Percentiles rank a stretch among this genome's conserved stretches.
These are phyloP conservation scores for Lobophora halterata DNA, from an alignment of 2,888 invertebrate genomes.

Conservation along the genomic window DNA sequence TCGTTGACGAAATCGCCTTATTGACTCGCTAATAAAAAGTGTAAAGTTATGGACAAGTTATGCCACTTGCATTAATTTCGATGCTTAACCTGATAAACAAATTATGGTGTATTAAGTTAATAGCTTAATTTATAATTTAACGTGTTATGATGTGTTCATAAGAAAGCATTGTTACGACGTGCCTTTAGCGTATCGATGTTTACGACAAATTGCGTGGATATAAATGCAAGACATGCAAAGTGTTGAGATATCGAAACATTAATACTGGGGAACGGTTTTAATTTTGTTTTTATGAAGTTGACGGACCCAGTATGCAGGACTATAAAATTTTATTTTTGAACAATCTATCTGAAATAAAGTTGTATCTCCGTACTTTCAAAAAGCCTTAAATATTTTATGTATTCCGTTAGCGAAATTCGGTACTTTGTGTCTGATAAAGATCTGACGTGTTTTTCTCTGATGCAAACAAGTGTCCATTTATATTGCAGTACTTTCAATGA, in stretches of 20 bases:
- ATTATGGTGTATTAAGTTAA: conserved; percentile 79
- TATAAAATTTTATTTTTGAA: conserved; percentile 52
- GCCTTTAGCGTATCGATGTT: conserved; percentile 58
- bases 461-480: too few species aligned
- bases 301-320: conserved; percentile 45
- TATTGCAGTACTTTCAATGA: too few species aligned
- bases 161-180: conserved; percentile 69
- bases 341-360: conserved; percentile 40
- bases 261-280: conserved; percentile 49
- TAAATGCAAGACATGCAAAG: conserved; percentile 35
- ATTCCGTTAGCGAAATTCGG: too few species aligned
- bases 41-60: conserved; percentile 79
- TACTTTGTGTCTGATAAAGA: too few species aligned
- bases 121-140: conserved; percentile 81
- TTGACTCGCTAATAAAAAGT: conserved; percentile 78
- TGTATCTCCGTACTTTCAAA: conserved; percentile 37
- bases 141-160: conserved; percentile 69
- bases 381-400: conserved; percentile 17
- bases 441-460: too few species aligned
- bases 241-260: conserved; percentile 44
- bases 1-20: conserved; percentile 75
- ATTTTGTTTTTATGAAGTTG: conserved; percentile 46
- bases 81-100: conserved; percentile 81
- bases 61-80: conserved; percentile 80
- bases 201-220: conserved; percentile 63